A percentile compares a stretch with the other conserved stretches of the same genome.
phyloP scores from a whole-genome alignment of 35 echinoderm and acorn worm species.

The Stichopus chloronotus region DNA sequence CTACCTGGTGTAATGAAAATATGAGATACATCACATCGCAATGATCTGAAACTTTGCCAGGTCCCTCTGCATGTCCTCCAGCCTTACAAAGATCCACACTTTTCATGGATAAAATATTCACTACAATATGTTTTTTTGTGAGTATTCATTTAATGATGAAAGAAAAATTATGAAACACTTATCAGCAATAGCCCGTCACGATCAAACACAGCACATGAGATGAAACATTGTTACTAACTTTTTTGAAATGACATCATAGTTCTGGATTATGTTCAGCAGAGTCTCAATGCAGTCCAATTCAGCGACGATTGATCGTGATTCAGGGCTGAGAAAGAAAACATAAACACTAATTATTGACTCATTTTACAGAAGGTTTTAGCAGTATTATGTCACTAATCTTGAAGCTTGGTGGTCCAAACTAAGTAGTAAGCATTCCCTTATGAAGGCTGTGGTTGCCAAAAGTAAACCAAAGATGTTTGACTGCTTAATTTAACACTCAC shows the following conservation, averaged over 20 bases:
- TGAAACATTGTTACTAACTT: conserved; percentile 69
- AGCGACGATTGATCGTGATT: conserved; percentile 82
- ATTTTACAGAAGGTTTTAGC: not conserved
- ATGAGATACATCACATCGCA: too few species aligned
- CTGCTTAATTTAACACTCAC: too few species aligned
- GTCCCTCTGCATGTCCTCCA: too few species aligned
- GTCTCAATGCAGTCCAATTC: conserved; percentile 93
- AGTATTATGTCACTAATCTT: not conserved
- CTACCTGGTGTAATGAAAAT: too few species aligned
- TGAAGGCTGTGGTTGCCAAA: too few species aligned
- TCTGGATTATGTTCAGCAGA: conserved; percentile 86
- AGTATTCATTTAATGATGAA: too few species aligned
- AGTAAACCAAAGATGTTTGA: too few species aligned
- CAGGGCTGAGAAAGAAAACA: conserved; percentile 57
- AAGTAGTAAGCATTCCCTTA: not conserved
- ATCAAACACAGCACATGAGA: not conserved
- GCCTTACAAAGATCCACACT: too few species aligned
- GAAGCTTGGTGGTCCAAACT: not conserved
- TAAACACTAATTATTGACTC: not conserved
- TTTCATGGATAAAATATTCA: too few species aligned
- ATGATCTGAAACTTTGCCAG: too few species aligned
- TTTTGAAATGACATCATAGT: conserved; percentile 91
- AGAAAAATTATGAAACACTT: too few species aligned
- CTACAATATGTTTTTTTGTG: too few species aligned
- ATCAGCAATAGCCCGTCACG: not conserved